Evolutionary conservation across 2,113 vertebrate genomes (phyloP), one percentile per base, ranked within the genome.

Genomic region (Callospermophilus lateralis): DNA sequence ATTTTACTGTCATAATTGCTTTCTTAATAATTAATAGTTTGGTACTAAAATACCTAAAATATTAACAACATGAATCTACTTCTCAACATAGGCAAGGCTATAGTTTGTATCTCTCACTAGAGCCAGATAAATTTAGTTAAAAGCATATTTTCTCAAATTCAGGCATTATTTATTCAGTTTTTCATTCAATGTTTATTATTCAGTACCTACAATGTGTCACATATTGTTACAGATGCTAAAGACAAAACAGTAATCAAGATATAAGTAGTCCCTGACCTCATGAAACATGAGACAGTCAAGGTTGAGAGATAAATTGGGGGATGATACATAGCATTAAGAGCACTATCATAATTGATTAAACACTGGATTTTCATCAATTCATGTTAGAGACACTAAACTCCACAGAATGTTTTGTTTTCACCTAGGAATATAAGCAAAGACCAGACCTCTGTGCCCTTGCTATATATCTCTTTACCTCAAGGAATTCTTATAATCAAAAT

Each of bases 171-270:
- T 8, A 24, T 37, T 89, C 13, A 39, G 10, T 55, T 76, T 84
- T 95, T 92, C 9, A 81, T 51, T 81, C 22, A 94, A 11, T 37
- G 77, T n/a, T 26, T 86, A 51, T 28, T 67, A 51, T 42, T 78
- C 53, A 61, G 34, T 30, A 68, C 4, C 7, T 45, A 19, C 24
- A 37, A 53, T 24, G 7, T 80, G 19, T 89, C 30, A 92, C 4
- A 13, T 22, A 92, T 72, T 84, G 6, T 53, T 73, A 17, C 4
- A 63, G 15, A 80, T 81, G 7, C 39, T 70, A 48, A 70, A 24
- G 20, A 28, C 68, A 51, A 91, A 93, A 70, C 8, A 72, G 17
- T 83, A 84, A 83, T n/a, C 34, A 48, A 58, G 20, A 79, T 12
- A 89, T 37, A 77, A 7, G 65, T 37, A 2, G 10, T 83, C 28